Percentiles rank a stretch among this genome's conserved stretches.
Conservation (phyloP, 2,797 vertebrate genomes). For the Schizopygopsis pylzovi region DNA sequence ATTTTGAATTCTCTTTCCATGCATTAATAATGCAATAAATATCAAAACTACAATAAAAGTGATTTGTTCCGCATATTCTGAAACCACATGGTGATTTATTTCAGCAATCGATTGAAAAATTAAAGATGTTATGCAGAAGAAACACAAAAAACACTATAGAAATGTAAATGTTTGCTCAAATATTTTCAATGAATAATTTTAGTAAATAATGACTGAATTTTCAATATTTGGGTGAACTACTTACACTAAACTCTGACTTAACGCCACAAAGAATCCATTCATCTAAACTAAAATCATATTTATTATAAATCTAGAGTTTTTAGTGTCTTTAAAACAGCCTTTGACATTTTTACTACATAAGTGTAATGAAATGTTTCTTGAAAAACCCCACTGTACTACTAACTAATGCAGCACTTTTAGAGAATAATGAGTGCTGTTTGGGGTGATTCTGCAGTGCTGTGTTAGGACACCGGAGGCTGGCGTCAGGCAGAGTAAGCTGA, state of each 20-base stretch:
- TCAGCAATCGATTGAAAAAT: too few relatives aligned
- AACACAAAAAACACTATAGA: too few relatives aligned
- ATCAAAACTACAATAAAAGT: background rate
- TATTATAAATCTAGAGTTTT: background rate
- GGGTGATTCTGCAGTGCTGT: background rate
- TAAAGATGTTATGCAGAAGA: too few relatives aligned
- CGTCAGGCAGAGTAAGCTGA: constrained; percentile 38
- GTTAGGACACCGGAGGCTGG: constrained; percentile 19
- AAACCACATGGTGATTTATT: too few relatives aligned
- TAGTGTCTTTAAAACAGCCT: background rate
- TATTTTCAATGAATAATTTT: too few relatives aligned
- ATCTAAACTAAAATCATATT: background rate
- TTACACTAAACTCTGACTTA: background rate
- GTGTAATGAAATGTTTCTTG: background rate
- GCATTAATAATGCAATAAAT: too few relatives aligned
- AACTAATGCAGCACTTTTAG: background rate
- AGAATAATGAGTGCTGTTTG: background rate
- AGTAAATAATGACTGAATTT: background rate
- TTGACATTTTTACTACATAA: background rate
- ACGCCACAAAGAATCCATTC: background rate
- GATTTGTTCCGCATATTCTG: background rate
- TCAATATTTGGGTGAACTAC: background rate
- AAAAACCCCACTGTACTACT: background rate
- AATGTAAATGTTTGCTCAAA: too few relatives aligned
- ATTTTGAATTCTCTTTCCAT: background rate